Base-by-base conservation (phyloP, 2,113 vertebrate species). In the Ammospiza nelsoni region DNA sequence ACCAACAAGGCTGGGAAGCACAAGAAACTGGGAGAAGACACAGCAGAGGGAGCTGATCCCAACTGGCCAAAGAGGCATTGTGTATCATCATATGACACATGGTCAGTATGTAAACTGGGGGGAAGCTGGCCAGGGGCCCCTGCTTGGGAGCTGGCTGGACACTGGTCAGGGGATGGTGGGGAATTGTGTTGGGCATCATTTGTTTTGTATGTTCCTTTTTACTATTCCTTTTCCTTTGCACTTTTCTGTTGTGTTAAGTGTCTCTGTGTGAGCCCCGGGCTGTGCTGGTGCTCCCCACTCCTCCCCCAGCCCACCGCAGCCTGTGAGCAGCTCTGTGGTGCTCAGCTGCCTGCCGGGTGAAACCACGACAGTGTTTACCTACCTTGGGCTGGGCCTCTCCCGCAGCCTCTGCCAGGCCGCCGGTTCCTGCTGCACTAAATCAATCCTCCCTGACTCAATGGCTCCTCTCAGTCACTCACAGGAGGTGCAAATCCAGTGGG, bases 401-500 rank as follows among this genome's bases (percentile, higher is more conserved):
- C 2, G 74, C 92, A 69, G 94, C 72, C 80, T 28, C 89, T 96
- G 96, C 96, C 97, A 97, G 95, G 41, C 94, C 61, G 7, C 95
- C 2, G 81, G 95, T 94, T 97, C 96, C 97, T 96, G 94, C 88
- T 46, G 68, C 95, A 84, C 90, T 97, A 96, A 96, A 97, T 97
- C 96, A 96, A 93, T 80, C 66, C 77, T 95, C 77, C 89, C 48
- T 1, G 89, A 66, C 72, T 96, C 96, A 97, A 97, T 94, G 91
- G 84, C 91, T 96, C 88, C 81, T 93, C 96, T 96, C 95, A 92
- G 65, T 67, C 92, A 81, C 91, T 97, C 92, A 63, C 90, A 91
- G 95, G 96, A 97, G 95, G 91, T 95, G 86, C 95, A 92, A 95
- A 96, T 96, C 96, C 93, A 94, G 92, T n/a, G 94, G 92, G 92